Conservation (phyloP, 2,797 vertebrate species). For the Tapera naevia region DNA sequence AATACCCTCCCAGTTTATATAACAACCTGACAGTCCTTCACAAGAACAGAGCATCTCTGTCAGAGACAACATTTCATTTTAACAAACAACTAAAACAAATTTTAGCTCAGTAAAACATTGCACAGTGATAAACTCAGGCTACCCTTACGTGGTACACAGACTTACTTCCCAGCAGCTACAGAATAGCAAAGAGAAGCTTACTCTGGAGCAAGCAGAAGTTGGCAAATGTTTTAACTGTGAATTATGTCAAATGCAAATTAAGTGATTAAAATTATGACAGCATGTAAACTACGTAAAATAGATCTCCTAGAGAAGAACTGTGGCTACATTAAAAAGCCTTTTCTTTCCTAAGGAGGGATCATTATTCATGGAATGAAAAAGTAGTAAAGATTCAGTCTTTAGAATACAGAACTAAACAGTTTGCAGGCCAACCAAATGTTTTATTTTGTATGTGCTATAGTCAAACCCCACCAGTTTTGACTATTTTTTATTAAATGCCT, state of each 20-base stretch:
- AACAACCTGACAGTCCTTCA: not conserved
- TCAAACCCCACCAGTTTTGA: not conserved
- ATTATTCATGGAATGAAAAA: constrained; percentile 31
- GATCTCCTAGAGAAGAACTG: not conserved
- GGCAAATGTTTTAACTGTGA: not conserved
- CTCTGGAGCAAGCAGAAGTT: not conserved
- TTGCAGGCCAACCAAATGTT: constrained; percentile 1
- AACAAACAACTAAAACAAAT: not conserved
- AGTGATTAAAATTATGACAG: not conserved
- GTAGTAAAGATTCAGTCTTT: constrained; percentile 7
- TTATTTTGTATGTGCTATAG: not conserved
- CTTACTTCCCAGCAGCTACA: not conserved
- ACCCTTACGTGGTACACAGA: not conserved
- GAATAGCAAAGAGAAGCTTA: not conserved
- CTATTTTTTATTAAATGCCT: constrained; percentile 92
- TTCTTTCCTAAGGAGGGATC: not conserved
- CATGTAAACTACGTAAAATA: not conserved
- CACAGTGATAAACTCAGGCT: not conserved
- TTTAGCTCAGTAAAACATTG: constrained; percentile 8
- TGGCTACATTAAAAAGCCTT: not conserved
- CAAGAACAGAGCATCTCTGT: not conserved
- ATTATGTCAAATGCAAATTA: not conserved
- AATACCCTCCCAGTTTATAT: not conserved
- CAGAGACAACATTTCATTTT: not conserved
- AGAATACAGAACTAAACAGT: not conserved